A percentile compares a stretch with the other conserved stretches of the same genome.
These are phyloP conservation scores for Pantelozetes paolii DNA, from an alignment of 2,888 invertebrate genomes.

Conservation along the genomic window DNA sequence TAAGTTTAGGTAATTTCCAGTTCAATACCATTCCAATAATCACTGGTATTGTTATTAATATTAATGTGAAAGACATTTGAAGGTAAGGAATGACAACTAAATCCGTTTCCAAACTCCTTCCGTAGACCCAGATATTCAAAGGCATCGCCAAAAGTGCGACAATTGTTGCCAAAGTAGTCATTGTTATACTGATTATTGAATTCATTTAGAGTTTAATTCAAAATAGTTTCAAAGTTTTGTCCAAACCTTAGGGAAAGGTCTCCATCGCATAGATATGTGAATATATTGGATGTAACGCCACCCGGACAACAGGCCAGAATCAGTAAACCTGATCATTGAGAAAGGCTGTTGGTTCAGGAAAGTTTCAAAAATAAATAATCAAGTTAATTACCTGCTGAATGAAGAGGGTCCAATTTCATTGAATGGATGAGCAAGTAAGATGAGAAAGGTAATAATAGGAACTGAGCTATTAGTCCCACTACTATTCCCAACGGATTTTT, in stretches of 20 bases:
- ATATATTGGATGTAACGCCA: slow-evolving; percentile 51
- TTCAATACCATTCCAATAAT: slow-evolving; percentile 49
- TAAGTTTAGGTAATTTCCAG: slow-evolving; percentile 49
- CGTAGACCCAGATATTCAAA: slow-evolving; percentile 51
- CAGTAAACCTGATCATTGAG: slow-evolving; percentile 50
- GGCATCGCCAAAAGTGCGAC: slow-evolving; percentile 52
- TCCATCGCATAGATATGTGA: slow-evolving; percentile 51
- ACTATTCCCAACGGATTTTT: slow-evolving; percentile 49
- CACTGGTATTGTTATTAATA: slow-evolving; percentile 50
- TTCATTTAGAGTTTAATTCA: too few species aligned
- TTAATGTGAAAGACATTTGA: slow-evolving; percentile 49
- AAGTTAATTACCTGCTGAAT: slow-evolving; percentile 51
- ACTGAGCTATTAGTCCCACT: slow-evolving; percentile 51
- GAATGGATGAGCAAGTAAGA: slow-evolving; percentile 50
- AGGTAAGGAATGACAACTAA: slow-evolving; percentile 50
- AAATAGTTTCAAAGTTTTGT: too few species aligned
- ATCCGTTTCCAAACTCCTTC: slow-evolving; percentile 49
- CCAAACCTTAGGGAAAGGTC: slow-evolving; percentile 50
- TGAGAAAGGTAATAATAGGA: slow-evolving; percentile 50
- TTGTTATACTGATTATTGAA: slow-evolving; percentile 49
- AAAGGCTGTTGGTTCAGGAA: neutral
- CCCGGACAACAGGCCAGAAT: slow-evolving; percentile 50
- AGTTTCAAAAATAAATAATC: slow-evolving; percentile 26
- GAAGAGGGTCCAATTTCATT: slow-evolving; percentile 48
- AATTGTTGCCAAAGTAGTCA: slow-evolving; percentile 51